A percentile compares a stretch with the other conserved stretches of the same genome.
Conservation (phyloP, 2,113 vertebrate genomes). For the Chaenocephalus aceratus region DNA sequence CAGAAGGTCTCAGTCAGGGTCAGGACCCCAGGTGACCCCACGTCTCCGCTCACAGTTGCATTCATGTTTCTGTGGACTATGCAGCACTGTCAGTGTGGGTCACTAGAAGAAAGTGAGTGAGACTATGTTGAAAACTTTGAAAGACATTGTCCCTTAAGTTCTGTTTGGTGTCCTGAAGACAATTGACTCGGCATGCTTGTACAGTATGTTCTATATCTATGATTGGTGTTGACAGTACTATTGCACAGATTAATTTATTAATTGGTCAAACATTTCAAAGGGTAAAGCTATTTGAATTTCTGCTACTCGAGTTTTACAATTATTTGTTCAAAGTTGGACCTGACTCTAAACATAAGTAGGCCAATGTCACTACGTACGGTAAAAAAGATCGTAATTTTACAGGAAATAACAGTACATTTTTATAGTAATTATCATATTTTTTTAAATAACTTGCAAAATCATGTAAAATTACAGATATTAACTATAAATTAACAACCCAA, state of each 20-base stretch:
- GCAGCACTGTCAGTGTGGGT: conserved; percentile 4
- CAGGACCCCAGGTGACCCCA: conserved; percentile 74
- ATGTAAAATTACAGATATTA: too few relatives aligned
- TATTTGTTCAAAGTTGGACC: background rate
- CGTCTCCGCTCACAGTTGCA: conserved; percentile 58
- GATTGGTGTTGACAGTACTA: background rate
- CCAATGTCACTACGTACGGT: background rate
- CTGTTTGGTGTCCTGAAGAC: background rate
- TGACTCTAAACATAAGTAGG: background rate
- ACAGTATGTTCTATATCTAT: background rate
- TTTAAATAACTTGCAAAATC: too few relatives aligned
- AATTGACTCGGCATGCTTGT: background rate
- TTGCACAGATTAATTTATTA: background rate
- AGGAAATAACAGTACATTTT: too few relatives aligned
- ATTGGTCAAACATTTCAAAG: background rate
- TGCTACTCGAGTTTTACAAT: background rate
- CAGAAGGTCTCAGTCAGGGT: conserved; percentile 80
- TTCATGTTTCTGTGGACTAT: conserved; percentile 33
- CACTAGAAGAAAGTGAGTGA: background rate
- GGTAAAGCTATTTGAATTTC: background rate
- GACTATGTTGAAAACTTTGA: background rate
- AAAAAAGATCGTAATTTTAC: too few relatives aligned
- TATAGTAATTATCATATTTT: too few relatives aligned
- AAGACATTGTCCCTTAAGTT: background rate
- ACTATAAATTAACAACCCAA: too few relatives aligned